phyloP scores from a whole-genome alignment of 2,113 vertebrate genomes.

The Benitochromis conjunctus region DNA sequence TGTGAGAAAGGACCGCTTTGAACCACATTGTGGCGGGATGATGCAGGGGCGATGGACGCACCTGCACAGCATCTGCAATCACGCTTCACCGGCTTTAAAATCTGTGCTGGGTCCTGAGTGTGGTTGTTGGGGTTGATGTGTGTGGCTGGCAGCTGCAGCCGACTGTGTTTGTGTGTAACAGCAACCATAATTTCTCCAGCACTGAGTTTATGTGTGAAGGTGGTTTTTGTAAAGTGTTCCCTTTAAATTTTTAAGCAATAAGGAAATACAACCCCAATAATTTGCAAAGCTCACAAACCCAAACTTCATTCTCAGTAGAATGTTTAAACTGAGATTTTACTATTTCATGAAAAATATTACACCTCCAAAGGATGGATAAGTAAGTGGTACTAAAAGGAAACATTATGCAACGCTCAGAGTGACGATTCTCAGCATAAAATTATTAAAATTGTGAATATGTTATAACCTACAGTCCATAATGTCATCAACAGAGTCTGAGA shows the following conservation, averaged over 20 bases:
- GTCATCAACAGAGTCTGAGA: not conserved
- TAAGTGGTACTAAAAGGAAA: not conserved
- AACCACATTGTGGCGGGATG: too few species aligned
- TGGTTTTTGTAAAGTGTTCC: not conserved
- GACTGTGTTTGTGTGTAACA: too few species aligned
- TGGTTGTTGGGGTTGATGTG: too few species aligned
- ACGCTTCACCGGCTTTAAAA: too few species aligned
- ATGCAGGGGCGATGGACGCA: too few species aligned
- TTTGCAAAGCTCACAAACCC: not conserved
- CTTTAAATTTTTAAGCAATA: not conserved
- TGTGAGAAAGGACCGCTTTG: not conserved
- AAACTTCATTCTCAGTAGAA: rapidly evolving
- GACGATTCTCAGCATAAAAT: not conserved
- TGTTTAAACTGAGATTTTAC: not conserved
- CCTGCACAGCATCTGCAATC: too few species aligned
- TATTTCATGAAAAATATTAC: too few species aligned
- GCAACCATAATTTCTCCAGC: too few species aligned
- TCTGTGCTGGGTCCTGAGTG: too few species aligned
- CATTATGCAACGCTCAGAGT: not conserved
- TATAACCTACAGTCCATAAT: not conserved
- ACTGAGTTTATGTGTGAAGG: not conserved
- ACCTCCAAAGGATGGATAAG: not conserved
- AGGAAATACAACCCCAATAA: not conserved
- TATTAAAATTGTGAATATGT: not conserved
- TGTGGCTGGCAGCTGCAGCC: too few species aligned